These are phyloP conservation scores for Seriola aureovittata DNA, from an alignment of 2,113 vertebrate species.

Conservation along the genomic window DNA sequence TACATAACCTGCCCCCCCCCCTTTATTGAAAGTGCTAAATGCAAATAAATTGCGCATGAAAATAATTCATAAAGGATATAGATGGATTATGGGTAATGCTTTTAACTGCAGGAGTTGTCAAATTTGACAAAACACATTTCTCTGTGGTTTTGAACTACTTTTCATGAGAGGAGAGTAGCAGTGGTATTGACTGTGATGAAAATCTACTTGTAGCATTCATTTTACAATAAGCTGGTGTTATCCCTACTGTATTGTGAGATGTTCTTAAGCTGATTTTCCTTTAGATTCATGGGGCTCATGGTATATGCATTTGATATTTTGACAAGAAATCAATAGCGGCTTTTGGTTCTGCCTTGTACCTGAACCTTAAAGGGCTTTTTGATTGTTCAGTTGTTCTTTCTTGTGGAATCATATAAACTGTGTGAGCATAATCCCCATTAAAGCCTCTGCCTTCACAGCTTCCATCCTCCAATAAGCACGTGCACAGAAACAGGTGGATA, in stretches of 20 bases:
- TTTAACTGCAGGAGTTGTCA: background rate
- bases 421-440: slow-evolving; percentile 18
- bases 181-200: background rate
- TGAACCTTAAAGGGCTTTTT: slow-evolving; percentile 1
- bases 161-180: background rate
- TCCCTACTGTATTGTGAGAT: background rate
- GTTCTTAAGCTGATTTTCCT: background rate
- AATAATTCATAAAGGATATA: too few species aligned
- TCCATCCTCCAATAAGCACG: background rate
- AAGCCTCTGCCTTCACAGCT: slow-evolving; percentile 1
- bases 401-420: background rate
- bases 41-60: too few species aligned
- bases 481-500: slow-evolving; percentile 35
- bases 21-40: too few species aligned
- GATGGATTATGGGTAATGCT: too few species aligned
- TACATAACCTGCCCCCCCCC: background rate
- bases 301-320: slow-evolving; percentile 11
- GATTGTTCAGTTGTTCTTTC: slow-evolving; percentile 4
- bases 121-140: too few species aligned
- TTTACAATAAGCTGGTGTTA: background rate
- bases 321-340: slow-evolving; percentile 16
- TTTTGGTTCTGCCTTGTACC: slow-evolving; percentile 14
- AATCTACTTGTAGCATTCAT: background rate
- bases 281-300: background rate
- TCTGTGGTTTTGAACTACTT: background rate